These are phyloP conservation scores for Balearica regulorum DNA, from an alignment of 2,797 vertebrate species.

Conservation along the genomic window DNA sequence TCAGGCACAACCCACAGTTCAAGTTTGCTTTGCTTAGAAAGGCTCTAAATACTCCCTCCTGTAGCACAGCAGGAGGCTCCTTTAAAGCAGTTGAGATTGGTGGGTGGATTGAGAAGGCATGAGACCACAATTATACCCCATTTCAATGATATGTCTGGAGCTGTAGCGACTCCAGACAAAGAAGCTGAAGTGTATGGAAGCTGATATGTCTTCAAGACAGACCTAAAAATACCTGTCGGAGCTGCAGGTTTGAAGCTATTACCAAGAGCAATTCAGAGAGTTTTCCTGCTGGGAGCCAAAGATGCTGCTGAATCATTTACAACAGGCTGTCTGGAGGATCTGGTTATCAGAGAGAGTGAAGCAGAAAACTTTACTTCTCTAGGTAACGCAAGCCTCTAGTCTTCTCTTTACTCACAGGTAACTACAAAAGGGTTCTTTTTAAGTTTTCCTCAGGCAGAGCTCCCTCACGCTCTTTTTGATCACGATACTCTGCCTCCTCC, in stretches of 20 bases:
- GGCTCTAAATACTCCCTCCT: slow-evolving; percentile 51
- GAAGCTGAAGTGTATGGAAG: slow-evolving; percentile 57
- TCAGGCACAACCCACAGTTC: slow-evolving; percentile 35
- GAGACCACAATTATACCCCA: slow-evolving; percentile 76
- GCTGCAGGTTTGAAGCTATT: slow-evolving; percentile 63
- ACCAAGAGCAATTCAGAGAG: slow-evolving; percentile 43
- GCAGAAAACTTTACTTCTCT: not conserved
- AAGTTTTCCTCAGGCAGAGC: not conserved
- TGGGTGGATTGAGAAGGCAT: slow-evolving; percentile 67
- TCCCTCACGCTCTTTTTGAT: not conserved
- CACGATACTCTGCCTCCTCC: not conserved
- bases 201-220: slow-evolving; percentile 69
- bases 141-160: slow-evolving; percentile 69
- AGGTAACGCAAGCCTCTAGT: not conserved
- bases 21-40: slow-evolving; percentile 57
- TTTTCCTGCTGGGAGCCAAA: slow-evolving; percentile 66
- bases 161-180: slow-evolving; percentile 70
- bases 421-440: not conserved
- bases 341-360: not conserved
- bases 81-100: slow-evolving; percentile 63
- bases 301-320: slow-evolving; percentile 41
- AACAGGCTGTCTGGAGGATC: not conserved
- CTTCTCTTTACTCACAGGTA: not conserved
- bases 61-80: slow-evolving; percentile 70
- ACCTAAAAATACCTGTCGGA: slow-evolving; percentile 77